phyloP scores from a whole-genome alignment of 2,113 vertebrate genomes.

The Aphelocoma coerulescens region DNA sequence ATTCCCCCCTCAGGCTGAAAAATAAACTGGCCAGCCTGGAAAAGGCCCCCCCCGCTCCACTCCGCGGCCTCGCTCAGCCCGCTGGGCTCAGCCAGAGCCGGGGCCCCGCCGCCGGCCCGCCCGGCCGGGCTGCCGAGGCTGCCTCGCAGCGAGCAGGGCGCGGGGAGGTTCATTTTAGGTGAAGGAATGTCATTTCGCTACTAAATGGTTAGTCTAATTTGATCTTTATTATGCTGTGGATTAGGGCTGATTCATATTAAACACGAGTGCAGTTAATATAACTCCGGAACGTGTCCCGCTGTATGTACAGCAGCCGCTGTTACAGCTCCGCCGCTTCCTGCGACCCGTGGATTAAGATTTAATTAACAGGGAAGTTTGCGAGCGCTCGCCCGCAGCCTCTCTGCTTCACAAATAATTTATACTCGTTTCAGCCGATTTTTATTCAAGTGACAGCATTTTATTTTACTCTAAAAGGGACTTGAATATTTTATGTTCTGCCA shows the following conservation, averaged over 20 bases:
- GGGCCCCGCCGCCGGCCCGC: not conserved
- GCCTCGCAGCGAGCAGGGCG: not conserved
- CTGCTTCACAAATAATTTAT: conserved; percentile 57
- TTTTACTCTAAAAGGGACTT: conserved; percentile 21
- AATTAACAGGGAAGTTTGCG: conserved; percentile 57
- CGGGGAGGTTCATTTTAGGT: conserved; percentile 40
- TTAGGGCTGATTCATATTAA: conserved; percentile 66
- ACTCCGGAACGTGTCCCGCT: conserved; percentile 7
- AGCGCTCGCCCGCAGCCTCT: conserved; percentile 23
- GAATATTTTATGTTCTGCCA: conserved; percentile 25
- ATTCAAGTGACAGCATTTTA: conserved; percentile 40
- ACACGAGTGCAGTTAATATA: conserved; percentile 32
- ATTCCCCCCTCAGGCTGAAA: not conserved
- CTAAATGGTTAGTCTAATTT: conserved; percentile 71
- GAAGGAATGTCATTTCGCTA: conserved; percentile 66
- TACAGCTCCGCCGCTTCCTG: not conserved
- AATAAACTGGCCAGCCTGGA: not conserved
- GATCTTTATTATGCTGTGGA: conserved; percentile 64
- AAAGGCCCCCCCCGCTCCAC: not conserved
- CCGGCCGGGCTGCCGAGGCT: not conserved
- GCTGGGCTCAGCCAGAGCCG: not conserved
- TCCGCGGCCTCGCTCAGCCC: not conserved
- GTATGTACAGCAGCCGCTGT: not conserved
- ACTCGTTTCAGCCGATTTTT: conserved; percentile 14
- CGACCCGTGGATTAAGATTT: conserved; percentile 50